These are phyloP conservation scores for Emmelina monodactyla DNA, from an alignment of 2,888 invertebrate genomes.

Conservation along the genomic window DNA sequence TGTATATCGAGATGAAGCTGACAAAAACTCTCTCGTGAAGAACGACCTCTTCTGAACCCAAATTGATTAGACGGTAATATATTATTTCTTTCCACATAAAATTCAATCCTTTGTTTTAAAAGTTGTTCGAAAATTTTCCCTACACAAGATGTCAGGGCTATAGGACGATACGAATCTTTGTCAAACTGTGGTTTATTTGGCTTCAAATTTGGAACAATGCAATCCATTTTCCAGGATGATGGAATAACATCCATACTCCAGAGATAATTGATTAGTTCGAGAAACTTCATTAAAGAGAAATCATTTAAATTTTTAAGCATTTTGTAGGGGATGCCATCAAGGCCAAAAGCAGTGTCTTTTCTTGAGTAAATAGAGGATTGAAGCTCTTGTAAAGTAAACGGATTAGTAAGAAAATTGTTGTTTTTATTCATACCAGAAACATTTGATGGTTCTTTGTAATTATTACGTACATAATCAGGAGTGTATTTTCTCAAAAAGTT, in stretches of 20 bases:
- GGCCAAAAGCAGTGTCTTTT: conserved; percentile 6
- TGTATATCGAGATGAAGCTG: conserved; percentile 4
- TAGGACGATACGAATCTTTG: conserved; percentile 11
- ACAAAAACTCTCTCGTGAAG: conserved; percentile 8
- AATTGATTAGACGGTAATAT: conserved; percentile 13
- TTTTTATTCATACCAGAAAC: neutral
- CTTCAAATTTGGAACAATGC: conserved; percentile 11
- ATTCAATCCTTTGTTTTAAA: conserved; percentile 10
- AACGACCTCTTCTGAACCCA: conserved; percentile 10
- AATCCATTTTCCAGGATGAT: conserved; percentile 8
- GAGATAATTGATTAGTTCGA: conserved; percentile 1
- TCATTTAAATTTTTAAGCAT: conserved; percentile 1
- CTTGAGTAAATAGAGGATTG: conserved; percentile 3
- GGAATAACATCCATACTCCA: conserved; percentile 7
- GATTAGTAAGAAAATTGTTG: conserved; percentile 1
- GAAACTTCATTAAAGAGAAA: conserved; percentile 1
- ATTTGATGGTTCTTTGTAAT: no score
- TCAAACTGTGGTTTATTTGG: conserved; percentile 5
- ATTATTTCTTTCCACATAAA: conserved; percentile 9
- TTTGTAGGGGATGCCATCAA: conserved; percentile 1
- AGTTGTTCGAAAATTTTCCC: conserved; percentile 13
- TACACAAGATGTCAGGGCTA: conserved; percentile 12
- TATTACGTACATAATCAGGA: neutral
- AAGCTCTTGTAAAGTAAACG: conserved; percentile 4
- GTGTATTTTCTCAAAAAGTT: conserved; percentile 1